Evolutionary conservation across 2,113 vertebrate genomes (phyloP).

Genomic region (Trochalopteron elliotii): DNA sequence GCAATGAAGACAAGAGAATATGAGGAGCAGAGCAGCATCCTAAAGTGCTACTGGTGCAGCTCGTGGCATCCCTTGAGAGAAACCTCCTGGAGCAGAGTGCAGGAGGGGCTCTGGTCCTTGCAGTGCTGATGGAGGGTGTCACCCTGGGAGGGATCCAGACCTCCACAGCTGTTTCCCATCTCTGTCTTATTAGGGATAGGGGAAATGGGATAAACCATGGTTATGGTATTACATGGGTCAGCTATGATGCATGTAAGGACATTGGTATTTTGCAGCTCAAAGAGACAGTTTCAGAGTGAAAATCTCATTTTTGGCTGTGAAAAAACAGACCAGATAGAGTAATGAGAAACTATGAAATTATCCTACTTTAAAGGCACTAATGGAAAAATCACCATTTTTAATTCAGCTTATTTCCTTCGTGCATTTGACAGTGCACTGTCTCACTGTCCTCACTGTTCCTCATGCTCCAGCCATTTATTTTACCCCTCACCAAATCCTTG

Average conservation of each 20-base stretch:
- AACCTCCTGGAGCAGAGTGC: not conserved
- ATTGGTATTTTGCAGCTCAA: slow-evolving; percentile 16
- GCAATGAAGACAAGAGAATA: not conserved
- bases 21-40: not conserved
- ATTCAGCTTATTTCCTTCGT: slow-evolving; percentile 15
- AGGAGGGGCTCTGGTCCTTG: not conserved
- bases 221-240: slow-evolving; percentile 14
- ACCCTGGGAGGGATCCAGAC: slow-evolving; percentile 9
- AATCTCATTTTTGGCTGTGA: not conserved
- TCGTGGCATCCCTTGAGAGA: fast-evolving
- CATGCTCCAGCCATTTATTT: not conserved
- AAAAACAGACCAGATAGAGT: not conserved
- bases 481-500: not conserved
- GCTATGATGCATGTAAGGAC: slow-evolving; percentile 26
- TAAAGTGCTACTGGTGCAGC: not conserved
- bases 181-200: not conserved
- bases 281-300: not conserved
- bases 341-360: not conserved
- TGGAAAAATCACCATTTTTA: slow-evolving; percentile 3
- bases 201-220: slow-evolving; percentile 17
- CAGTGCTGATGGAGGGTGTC: not conserved
- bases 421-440: not conserved
- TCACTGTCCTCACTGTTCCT: not conserved
- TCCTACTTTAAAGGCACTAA: not conserved
- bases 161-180: slow-evolving; percentile 19